Percentiles rank a stretch among this genome's conserved stretches.
phyloP scores from a whole-genome alignment of 2,888 invertebrate genomes.

The Trichogramma evanescens region DNA sequence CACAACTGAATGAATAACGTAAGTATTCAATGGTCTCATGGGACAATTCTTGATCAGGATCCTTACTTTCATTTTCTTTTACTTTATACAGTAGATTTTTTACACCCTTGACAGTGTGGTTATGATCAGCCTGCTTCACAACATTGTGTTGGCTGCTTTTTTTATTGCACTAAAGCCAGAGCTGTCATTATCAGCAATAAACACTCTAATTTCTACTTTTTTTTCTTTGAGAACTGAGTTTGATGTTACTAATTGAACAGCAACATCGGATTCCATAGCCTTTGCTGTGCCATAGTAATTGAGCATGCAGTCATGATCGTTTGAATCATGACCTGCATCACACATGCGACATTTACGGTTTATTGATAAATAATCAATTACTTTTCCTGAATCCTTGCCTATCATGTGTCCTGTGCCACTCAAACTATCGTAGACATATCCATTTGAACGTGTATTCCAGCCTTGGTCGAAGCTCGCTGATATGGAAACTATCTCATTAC shows the following conservation, averaged over 20 bases:
- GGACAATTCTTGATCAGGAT: slow-evolving; percentile 19
- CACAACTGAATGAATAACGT: slow-evolving; percentile 16
- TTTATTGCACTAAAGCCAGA: too few relatives aligned
- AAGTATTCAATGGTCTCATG: slow-evolving; percentile 12
- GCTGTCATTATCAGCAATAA: too few relatives aligned
- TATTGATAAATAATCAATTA: slow-evolving; percentile 12
- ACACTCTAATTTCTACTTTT: too few relatives aligned
- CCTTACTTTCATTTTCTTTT: slow-evolving; percentile 18
- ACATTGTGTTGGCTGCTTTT: too few relatives aligned
- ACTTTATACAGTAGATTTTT: slow-evolving; percentile 21
- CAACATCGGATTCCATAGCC: too few relatives aligned
- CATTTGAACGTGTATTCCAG: not conserved
- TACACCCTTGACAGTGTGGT: not conserved
- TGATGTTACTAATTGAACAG: too few relatives aligned
- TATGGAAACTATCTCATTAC: not conserved
- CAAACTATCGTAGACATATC: not conserved
- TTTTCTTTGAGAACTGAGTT: too few relatives aligned
- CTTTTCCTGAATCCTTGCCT: not conserved
- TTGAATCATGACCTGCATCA: not conserved
- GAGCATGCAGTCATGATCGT: not conserved
- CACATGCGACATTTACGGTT: slow-evolving; percentile 3
- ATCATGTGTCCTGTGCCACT: slow-evolving; percentile 1
- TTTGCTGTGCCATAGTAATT: too few relatives aligned
- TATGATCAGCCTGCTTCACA: too few relatives aligned
- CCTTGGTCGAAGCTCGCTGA: not conserved